Base-by-base conservation (phyloP, 2,888 invertebrate species). In the Idaea dimidiata region DNA sequence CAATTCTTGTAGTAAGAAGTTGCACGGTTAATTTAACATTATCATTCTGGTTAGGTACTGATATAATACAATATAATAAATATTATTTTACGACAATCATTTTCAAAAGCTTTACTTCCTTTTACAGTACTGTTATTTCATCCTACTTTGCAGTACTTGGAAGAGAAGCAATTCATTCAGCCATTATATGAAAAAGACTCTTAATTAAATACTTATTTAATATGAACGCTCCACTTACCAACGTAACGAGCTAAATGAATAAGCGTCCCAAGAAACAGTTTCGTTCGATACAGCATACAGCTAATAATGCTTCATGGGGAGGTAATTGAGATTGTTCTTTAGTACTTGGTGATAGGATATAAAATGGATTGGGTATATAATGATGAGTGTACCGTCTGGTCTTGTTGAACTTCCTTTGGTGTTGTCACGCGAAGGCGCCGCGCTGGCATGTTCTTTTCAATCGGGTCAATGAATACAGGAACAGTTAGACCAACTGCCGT, bases 401-500 rank as follows among this genome's bases (percentile, higher is more conserved):
- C 67, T 66, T 65, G 64, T 63, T 63, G 57, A 63, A 65, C 60
- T 71, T 69, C 66, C 62, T 64, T 56, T 65, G 66, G 61, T 60
- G 16, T 60, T 62, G 66, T 67, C 67, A 69, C 58, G 66, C 65
- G 31, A 65, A 68, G 68, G 64, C 66, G 64, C 64, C 69, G 57
- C 62, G 54, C 57, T 54, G 16, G 10, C 5, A 59, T 70, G 69
- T 58, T 68, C 66, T 66, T 55, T 43, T 43, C 63, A 69, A 69
- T 64, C 62, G 62, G 69, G 69, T 68, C 66, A 68, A 58, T 61
- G 58, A 32, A 62, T 59, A 59, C 60, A 62, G 62, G 58, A 66
- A 66, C 66, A 60, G 63, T 64, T 64, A 64, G 54, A 54, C 16
- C 16, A 17, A 43, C 43, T 43, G 43, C 43, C 17, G 17, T 43